These are phyloP conservation scores for Danio albolineatus DNA, from an alignment of 2,797 vertebrate species.

Conservation along the genomic window DNA sequence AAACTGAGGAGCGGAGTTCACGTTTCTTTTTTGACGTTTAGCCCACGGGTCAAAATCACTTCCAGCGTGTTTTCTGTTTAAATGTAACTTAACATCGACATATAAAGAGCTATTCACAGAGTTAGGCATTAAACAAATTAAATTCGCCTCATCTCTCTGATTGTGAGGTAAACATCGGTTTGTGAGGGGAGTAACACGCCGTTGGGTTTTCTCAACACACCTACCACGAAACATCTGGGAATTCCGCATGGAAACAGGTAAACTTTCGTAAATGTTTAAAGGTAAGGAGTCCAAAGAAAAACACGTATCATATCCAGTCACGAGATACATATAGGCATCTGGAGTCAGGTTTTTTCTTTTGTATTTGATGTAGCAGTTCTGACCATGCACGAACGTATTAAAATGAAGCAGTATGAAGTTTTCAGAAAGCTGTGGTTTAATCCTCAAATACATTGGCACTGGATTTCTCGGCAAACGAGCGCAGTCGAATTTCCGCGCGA, in stretches of 20 bases:
- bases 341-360: slow-evolving; percentile 57
- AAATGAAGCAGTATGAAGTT: slow-evolving; percentile 63
- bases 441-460: slow-evolving; percentile 63
- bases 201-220: slow-evolving; percentile 50
- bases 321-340: slow-evolving; percentile 58
- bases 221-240: slow-evolving; percentile 34
- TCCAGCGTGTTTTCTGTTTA: slow-evolving; percentile 3
- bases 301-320: slow-evolving; percentile 46
- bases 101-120: slow-evolving; percentile 22
- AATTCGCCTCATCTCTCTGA: slow-evolving; percentile 25
- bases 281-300: slow-evolving; percentile 51
- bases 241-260: slow-evolving; percentile 53
- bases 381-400: slow-evolving; percentile 65
- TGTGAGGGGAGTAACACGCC: background rate
- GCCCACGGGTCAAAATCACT: slow-evolving; percentile 16
- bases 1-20: slow-evolving; percentile 82
- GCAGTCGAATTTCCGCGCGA: slow-evolving; percentile 68
- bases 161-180: slow-evolving; percentile 48
- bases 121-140: slow-evolving; percentile 59
- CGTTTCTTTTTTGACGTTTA: slow-evolving; percentile 70
- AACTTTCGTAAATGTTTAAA: slow-evolving; percentile 56
- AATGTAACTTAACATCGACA: slow-evolving; percentile 56
- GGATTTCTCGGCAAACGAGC: slow-evolving; percentile 54
- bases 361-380: slow-evolving; percentile 66
- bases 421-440: slow-evolving; percentile 55